Evolutionary conservation across 2,113 vertebrate species (phyloP), one percentile per base, ranked within the genome.

Genomic region (Clarias gariepinus): DNA sequence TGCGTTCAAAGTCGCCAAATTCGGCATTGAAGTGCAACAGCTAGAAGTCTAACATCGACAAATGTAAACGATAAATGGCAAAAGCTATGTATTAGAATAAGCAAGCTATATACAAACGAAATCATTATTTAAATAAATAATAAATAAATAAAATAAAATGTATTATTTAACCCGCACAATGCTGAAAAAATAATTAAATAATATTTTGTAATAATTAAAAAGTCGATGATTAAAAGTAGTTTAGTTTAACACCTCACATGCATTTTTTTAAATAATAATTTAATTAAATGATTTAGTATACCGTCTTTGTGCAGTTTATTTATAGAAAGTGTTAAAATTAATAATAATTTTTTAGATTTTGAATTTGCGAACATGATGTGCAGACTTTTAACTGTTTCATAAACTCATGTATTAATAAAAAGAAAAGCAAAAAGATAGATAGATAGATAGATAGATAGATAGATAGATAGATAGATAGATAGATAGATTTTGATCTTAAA

Each of bases 361-460:
- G 41, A 47, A 7, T 47, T 47, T 47, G 5, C 6, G 36, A 53
- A n/a, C 3, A 28, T 33, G 28, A 7, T 4, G 2, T 11, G 33
- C 0, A 11, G 33, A 23, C 16, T 73, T 73, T 41, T 25, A 47
- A 76, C 25, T 23, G 47, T 25, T 76, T 11, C 19, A 47, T 25
- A 5, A 76, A 52, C 36, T 76, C 11, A 6, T 15, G 10, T n/a
- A 6, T 76, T 19, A 73, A 41, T 73, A 41, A 23, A 11, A 64
- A 64, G 4, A n/a, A 64, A 8, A 19, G 25, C 2, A 64, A 64
- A 19, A 60, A 25, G 36, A 74, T 4, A 74, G 71, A 47, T 11
- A 73, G 36, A 73, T 12, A 66, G 64, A 66, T 21, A 71, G 68
- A 71, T 41, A 71, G 71, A 76, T 83, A 64, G 63, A 64, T 64